A percentile compares a stretch with the other conserved stretches of the same genome.
Evolutionary conservation across 1,140 invertebrate genomes (phyloP).

Genomic region (Neuroterus valhalla): DNA sequence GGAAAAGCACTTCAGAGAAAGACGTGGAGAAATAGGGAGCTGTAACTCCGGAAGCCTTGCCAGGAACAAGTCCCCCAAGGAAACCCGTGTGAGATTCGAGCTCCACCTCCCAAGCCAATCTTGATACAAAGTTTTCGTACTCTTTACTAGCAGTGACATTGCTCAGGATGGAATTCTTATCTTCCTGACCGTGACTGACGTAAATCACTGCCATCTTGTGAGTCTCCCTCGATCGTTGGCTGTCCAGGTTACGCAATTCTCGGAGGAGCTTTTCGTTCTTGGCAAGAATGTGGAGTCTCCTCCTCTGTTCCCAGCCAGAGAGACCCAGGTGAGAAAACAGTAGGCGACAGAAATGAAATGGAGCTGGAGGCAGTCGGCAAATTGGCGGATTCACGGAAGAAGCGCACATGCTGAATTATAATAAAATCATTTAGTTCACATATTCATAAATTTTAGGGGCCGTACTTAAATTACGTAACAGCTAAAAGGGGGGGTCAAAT

Average conservation of each 20-base stretch:
- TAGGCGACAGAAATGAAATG: conserved; percentile 90
- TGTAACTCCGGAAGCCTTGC: conserved; percentile 89
- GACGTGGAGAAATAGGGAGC: conserved; percentile 97
- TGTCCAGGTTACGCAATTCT: conserved; percentile 94
- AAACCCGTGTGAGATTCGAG: conserved; percentile 97
- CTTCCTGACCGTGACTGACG: conserved; percentile 97
- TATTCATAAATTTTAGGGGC: conserved; percentile 22
- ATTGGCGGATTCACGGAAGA: conserved; percentile 62
- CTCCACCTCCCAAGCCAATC: conserved; percentile 97
- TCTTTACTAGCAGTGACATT: conserved; percentile 85
- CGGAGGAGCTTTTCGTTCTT: conserved; percentile 93
- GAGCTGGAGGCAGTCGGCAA: conserved; percentile 73
- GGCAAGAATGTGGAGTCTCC: conserved; percentile 89
- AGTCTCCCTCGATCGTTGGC: conserved; percentile 93
- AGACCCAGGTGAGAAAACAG: conserved; percentile 93
- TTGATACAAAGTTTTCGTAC: conserved; percentile 96
- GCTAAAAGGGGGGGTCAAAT: no score
- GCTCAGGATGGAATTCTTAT: conserved; percentile 92
- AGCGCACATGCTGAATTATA: conserved; percentile 60
- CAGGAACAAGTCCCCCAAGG: conserved; percentile 93
- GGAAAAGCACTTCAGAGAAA: conserved; percentile 89
- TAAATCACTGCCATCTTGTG: conserved; percentile 99
- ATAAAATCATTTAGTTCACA: not conserved
- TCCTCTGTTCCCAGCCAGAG: conserved; percentile 91
- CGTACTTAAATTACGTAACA: no score